Percentiles rank a stretch among this genome's conserved stretches.
Conservation (phyloP, 2,797 vertebrate genomes). For the Australoheros facetus region DNA sequence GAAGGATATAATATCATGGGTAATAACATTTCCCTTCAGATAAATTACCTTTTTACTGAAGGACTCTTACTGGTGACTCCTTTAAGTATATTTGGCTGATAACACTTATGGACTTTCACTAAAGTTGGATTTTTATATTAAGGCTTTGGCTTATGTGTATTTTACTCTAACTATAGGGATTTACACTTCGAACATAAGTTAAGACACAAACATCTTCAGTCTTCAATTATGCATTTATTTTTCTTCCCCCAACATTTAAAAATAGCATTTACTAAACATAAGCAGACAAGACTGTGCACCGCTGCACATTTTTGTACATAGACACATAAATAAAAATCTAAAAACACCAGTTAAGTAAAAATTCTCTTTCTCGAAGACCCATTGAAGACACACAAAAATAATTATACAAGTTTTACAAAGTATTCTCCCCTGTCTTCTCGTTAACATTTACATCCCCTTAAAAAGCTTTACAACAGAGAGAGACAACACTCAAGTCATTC, state of each 20-base stretch:
- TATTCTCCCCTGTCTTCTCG: constrained; percentile 9
- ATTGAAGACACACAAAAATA: constrained; percentile 69
- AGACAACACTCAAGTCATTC: not conserved
- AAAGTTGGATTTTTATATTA: not conserved
- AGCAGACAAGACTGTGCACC: constrained; percentile 70
- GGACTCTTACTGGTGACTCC: too few species aligned
- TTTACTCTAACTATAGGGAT: not conserved
- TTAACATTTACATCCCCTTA: constrained; percentile 57
- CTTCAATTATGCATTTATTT: constrained; percentile 74
- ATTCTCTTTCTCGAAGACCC: constrained; percentile 57
- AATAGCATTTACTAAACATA: constrained; percentile 77
- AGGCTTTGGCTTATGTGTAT: not conserved
- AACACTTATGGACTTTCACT: not conserved
- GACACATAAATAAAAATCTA: constrained; percentile 82
- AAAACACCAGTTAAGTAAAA: constrained; percentile 77
- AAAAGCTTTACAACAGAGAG: constrained; percentile 46
- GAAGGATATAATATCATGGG: too few species aligned
- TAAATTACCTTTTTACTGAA: not conserved
- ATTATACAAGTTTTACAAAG: constrained; percentile 73
- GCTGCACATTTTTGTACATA: constrained; percentile 67
- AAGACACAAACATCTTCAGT: constrained; percentile 7
- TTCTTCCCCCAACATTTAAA: constrained; percentile 72
- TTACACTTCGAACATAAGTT: not conserved
- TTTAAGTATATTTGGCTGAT: not conserved
- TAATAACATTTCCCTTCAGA: too few species aligned